A percentile compares a stretch with the other conserved stretches of the same genome.
These are phyloP conservation scores for Acanthoscelides obtectus DNA, from an alignment of 2,888 invertebrate genomes.

Conservation along the genomic window DNA sequence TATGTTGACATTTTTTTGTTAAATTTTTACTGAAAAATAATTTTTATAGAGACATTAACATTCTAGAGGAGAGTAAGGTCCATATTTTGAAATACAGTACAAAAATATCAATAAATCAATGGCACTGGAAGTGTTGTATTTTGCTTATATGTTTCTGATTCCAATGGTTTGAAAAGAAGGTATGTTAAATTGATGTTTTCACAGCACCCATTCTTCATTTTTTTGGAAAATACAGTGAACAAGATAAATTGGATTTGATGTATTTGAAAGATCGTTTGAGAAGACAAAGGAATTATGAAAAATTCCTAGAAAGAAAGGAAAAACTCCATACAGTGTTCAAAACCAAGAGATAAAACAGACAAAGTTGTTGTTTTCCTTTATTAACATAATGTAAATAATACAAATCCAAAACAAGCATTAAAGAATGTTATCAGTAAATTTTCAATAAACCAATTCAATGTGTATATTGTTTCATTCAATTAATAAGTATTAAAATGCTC, in stretches of 20 bases:
- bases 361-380: background rate
- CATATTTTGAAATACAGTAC: no score
- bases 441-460: no score
- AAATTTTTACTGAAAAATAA: no score
- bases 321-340: slow-evolving; percentile 22
- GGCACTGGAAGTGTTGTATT: no score
- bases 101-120: background rate
- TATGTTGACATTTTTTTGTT: no score
- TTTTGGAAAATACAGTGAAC: slow-evolving; percentile 31
- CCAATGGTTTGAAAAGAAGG: background rate
- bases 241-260: slow-evolving; percentile 28
- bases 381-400: background rate
- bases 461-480: background rate
- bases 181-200: slow-evolving; percentile 13
- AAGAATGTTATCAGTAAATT: background rate
- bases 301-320: slow-evolving; percentile 29
- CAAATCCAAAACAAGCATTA: background rate
- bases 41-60: no score
- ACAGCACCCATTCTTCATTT: slow-evolving; percentile 29
- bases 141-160: background rate
- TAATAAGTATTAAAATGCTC: background rate
- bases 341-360: slow-evolving; percentile 9
- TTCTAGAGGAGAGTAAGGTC: no score
- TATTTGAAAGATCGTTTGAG: slow-evolving; percentile 34
- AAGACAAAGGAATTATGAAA: slow-evolving; percentile 28